Percentiles rank a stretch among this genome's conserved stretches.
These are phyloP conservation scores for Zalophus californianus DNA, from an alignment of 2,797 vertebrate species.

Conservation along the genomic window DNA sequence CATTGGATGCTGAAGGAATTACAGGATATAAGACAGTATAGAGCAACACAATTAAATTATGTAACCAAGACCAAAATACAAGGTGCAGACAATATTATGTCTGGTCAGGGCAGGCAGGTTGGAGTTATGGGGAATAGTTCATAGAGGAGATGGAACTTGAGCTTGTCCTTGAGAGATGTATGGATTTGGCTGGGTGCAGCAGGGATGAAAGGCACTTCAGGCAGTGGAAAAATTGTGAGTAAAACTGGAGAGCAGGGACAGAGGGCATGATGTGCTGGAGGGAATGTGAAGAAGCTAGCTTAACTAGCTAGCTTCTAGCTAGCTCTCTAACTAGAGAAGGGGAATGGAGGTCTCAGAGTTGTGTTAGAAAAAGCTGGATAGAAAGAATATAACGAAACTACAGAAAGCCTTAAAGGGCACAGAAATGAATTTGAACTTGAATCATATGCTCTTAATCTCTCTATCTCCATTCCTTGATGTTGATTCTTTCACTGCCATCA, in stretches of 20 bases:
- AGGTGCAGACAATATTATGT: conserved; percentile 4
- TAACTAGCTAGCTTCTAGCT: no score
- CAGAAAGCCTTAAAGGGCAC: not conserved
- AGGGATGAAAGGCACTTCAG: not conserved
- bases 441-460: not conserved
- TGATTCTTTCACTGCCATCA: not conserved
- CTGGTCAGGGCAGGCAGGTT: not conserved
- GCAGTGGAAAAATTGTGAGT: not conserved
- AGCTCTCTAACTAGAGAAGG: not conserved
- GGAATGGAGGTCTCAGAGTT: not conserved
- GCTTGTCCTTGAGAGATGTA: conserved; percentile 60
- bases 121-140: conserved; percentile 37
- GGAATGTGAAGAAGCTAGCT: not conserved
- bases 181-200: not conserved
- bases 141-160: not conserved
- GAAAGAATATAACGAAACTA: not conserved
- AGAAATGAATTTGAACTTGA: not conserved
- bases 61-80: conserved; percentile 57
- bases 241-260: not conserved
- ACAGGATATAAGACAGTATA: conserved; percentile 42
- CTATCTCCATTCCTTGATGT: not conserved
- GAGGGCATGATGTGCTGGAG: not conserved
- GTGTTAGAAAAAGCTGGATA: not conserved
- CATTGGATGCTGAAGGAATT: conserved; percentile 68
- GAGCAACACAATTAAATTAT: conserved; percentile 30